phyloP scores from a whole-genome alignment of 1,140 invertebrate species.

The Nymphalis io region DNA sequence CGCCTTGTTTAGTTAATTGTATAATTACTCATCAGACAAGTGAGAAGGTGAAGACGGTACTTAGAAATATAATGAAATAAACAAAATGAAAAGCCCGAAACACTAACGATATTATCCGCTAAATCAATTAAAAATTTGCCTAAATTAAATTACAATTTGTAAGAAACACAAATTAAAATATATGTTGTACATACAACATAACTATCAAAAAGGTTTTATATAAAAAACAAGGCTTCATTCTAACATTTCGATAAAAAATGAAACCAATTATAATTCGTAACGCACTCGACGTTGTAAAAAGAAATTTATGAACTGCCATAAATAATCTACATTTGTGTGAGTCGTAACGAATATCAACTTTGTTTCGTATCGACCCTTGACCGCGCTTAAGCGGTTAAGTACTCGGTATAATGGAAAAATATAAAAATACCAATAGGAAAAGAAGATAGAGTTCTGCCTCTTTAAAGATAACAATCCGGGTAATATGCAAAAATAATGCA shows the following conservation, averaged over 20 bases:
- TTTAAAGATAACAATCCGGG: slow-evolving; percentile 72
- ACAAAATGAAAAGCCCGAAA: slow-evolving; percentile 21
- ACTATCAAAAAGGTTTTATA: slow-evolving; percentile 6
- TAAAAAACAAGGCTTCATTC: slow-evolving; percentile 33
- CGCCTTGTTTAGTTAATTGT: slow-evolving; percentile 69
- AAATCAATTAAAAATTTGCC: slow-evolving; percentile 4
- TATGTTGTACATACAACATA: slow-evolving; percentile 13
- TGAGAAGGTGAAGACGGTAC: slow-evolving; percentile 44
- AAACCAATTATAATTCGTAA: slow-evolving; percentile 42
- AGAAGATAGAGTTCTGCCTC: slow-evolving; percentile 63
- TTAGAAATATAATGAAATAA: slow-evolving; percentile 26
- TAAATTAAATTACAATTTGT: not conserved
- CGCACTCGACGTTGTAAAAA: slow-evolving; percentile 31
- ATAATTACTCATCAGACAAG: slow-evolving; percentile 61
- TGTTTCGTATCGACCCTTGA: slow-evolving; percentile 53
- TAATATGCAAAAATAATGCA: slow-evolving; percentile 1
- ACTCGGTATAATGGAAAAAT: slow-evolving; percentile 50
- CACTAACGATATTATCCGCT: slow-evolving; percentile 3
- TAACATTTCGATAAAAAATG: slow-evolving; percentile 42
- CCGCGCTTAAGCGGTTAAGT: slow-evolving; percentile 44
- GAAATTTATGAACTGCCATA: slow-evolving; percentile 42
- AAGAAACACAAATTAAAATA: not conserved
- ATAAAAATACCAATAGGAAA: slow-evolving; percentile 68
- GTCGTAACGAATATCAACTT: slow-evolving; percentile 50
- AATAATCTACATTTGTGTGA: slow-evolving; percentile 51